Conservation (phyloP, 1,140 invertebrate species). For the Papilio polyxenes region DNA sequence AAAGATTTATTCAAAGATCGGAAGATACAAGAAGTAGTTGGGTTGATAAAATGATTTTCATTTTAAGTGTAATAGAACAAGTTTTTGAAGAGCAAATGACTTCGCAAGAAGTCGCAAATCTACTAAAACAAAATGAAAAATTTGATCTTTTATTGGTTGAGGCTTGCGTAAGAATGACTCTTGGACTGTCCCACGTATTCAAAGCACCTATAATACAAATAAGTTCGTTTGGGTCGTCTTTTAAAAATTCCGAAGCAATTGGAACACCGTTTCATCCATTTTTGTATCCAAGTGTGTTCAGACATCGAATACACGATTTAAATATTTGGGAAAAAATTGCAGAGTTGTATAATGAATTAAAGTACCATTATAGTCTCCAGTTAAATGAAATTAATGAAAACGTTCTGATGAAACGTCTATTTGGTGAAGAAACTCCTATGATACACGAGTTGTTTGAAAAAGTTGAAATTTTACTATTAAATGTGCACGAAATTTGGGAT, state of each 20-base stretch:
- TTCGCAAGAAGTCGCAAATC: constrained; percentile 48
- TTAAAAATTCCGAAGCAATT: constrained; percentile 45
- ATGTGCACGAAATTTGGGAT: constrained; percentile 72
- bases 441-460: constrained; percentile 71
- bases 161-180: constrained; percentile 44
- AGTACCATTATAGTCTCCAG: constrained; percentile 11
- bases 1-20: constrained; percentile 39
- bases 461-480: constrained; percentile 78
- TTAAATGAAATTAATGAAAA: constrained; percentile 50
- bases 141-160: constrained; percentile 70
- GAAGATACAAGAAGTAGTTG: constrained; percentile 30
- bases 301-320: constrained; percentile 52
- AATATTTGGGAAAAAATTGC: constrained; percentile 58
- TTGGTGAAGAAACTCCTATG: constrained; percentile 63
- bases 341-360: constrained; percentile 47
- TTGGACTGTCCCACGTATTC: constrained; percentile 66
- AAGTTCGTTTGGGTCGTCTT: constrained; percentile 55
- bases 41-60: constrained; percentile 19
- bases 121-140: constrained; percentile 53
- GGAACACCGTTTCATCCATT: constrained; percentile 76
- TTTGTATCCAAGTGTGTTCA: constrained; percentile 68
- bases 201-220: constrained; percentile 70
- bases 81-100: constrained; percentile 51
- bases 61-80: constrained; percentile 32
- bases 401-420: constrained; percentile 59